These are phyloP conservation scores for Drosophila repletoides DNA, from an alignment of 1,140 invertebrate species.

Conservation along the genomic window DNA sequence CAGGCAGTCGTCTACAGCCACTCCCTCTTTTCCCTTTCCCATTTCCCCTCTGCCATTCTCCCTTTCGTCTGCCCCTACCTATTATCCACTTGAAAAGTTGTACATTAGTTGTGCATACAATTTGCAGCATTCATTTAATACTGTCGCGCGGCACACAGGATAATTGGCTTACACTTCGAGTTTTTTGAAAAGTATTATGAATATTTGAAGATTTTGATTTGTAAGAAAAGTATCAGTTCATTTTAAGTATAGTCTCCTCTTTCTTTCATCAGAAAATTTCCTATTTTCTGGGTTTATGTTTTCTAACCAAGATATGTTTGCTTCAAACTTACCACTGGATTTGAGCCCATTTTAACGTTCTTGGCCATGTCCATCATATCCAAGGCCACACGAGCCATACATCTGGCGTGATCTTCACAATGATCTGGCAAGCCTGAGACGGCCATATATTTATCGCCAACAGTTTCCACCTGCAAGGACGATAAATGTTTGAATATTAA, in stretches of 20 bases:
- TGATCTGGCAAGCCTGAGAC: conserved; percentile 97
- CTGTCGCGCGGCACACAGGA: conserved; percentile 24
- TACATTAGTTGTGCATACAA: conserved; percentile 46
- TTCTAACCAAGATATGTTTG: not conserved
- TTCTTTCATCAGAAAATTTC: no score
- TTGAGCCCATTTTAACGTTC: conserved; percentile 92
- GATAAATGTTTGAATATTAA: conserved; percentile 6
- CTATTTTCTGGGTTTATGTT: no score
- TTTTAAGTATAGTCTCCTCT: no score
- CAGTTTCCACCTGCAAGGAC: conserved; percentile 95
- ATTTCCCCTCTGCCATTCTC: no score
- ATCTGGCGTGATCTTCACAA: conserved; percentile 94
- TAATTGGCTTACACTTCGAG: not conserved
- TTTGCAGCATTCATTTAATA: conserved; percentile 43
- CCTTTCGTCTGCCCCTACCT: no score
- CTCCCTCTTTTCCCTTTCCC: no score
- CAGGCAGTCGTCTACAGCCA: conserved; percentile 5
- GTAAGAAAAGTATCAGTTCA: no score
- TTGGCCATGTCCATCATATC: conserved; percentile 98
- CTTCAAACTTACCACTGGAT: conserved; percentile 90
- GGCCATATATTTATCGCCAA: conserved; percentile 99
- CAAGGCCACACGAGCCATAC: conserved; percentile 95
- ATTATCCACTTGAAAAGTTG: conserved; percentile 35
- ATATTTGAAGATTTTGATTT: no score
- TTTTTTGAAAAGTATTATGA: no score